Conservation (phyloP, 2,797 vertebrate genomes). For the Borostomias antarcticus region DNA sequence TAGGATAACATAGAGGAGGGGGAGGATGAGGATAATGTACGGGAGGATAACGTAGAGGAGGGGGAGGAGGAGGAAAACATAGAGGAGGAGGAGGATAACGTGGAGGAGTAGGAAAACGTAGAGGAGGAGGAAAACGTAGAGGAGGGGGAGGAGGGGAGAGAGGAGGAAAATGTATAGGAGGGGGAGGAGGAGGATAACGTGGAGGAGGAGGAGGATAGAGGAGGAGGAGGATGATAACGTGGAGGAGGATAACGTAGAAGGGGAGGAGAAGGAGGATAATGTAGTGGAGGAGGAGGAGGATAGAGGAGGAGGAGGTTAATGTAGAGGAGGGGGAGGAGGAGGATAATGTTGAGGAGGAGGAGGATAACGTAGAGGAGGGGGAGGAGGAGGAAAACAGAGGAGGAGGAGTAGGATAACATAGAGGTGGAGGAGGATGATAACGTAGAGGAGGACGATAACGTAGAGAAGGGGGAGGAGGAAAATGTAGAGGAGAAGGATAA, state of each 20-base stretch:
- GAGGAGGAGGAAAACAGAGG: slow-evolving; percentile 10
- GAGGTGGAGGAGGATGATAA: slow-evolving; percentile 6
- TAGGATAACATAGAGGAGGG: too few relatives aligned
- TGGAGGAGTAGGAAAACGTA: too few relatives aligned
- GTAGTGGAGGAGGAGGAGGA: slow-evolving; percentile 21
- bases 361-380: slow-evolving; percentile 6
- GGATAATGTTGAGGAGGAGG: neutral
- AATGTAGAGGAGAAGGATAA: slow-evolving; percentile 13
- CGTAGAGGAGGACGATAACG: neutral
- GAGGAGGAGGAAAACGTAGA: too few relatives aligned
- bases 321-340: slow-evolving; percentile 13
- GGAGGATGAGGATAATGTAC: too few relatives aligned
- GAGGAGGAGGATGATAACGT: too few relatives aligned
- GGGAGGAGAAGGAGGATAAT: too few relatives aligned
- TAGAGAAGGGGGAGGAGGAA: neutral
- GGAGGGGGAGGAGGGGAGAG: neutral
- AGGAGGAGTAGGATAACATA: neutral
- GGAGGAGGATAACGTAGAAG: neutral
- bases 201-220: neutral
- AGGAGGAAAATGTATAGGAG: slow-evolving; percentile 12
- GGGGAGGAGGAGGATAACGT: neutral
- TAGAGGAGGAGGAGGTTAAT: neutral
- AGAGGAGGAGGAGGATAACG: too few relatives aligned
- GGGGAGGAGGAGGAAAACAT: too few relatives aligned
- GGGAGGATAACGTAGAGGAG: too few relatives aligned